Evolutionary conservation across 92 coral and sea anemone genomes (phyloP).

Genomic region (Heteractis magnifica): DNA sequence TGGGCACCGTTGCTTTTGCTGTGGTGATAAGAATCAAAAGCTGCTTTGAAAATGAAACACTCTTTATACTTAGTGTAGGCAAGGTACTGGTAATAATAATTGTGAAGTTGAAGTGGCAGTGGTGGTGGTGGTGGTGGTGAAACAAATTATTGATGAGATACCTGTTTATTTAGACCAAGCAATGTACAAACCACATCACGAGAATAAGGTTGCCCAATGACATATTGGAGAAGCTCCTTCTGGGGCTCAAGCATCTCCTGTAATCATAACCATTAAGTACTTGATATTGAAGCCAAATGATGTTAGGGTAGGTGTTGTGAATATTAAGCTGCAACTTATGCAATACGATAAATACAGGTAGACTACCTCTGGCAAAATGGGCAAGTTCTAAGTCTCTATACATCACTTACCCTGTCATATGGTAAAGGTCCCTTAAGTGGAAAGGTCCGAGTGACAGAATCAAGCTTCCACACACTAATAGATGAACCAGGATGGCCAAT

Average conservation of each 20-base stretch:
- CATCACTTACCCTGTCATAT: constrained; percentile 69
- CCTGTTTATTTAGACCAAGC: constrained; percentile 91
- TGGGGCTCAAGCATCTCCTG: constrained; percentile 77
- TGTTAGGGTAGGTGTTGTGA: no score
- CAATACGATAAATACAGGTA: no score
- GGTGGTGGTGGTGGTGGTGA: no score
- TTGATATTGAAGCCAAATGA: not conserved
- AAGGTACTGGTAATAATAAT: no score
- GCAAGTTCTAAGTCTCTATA: not conserved
- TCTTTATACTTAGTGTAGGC: no score
- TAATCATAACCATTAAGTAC: not conserved
- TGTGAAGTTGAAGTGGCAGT: no score
- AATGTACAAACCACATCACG: constrained; percentile 86
- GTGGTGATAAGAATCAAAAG: not conserved
- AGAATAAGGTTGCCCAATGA: constrained; percentile 94
- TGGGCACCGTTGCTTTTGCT: constrained; percentile 88
- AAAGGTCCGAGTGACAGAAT: constrained; percentile 80
- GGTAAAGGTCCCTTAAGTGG: constrained; percentile 91
- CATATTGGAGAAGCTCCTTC: constrained; percentile 72
- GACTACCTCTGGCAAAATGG: no score
- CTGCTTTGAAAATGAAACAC: no score
- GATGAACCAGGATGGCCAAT: constrained; percentile 96
- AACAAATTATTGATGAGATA: constrained; percentile 4
- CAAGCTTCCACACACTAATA: constrained; percentile 88
- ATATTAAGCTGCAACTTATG: no score